Evolutionary conservation across 2,113 vertebrate species (phyloP), one percentile per base, ranked within the genome.

Genomic region (Pangasianodon gigas): DNA sequence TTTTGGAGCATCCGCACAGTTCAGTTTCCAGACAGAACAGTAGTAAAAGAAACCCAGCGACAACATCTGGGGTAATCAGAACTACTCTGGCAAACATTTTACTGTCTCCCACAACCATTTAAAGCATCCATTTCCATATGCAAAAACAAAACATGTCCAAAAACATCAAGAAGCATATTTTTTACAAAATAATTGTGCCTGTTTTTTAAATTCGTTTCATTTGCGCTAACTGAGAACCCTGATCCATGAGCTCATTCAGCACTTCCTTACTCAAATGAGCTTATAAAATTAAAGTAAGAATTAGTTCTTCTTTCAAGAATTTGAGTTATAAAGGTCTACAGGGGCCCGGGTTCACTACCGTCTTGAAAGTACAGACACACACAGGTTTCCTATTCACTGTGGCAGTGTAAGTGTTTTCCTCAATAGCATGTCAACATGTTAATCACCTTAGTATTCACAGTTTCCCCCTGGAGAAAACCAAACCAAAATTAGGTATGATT

Each of bases 41-140:
- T 80, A 88, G 77, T 82, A 52, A 80, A 77, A 77, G 13, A 92
- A 92, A 90, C 87, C 52, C 87, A 91, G 81, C 85, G 88, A 90
- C 88, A 90, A 91, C 92, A 93, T 93, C 89, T 93, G 92, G 91
- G 90, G 90, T 91, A 91, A 91, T 92, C 90, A 91, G 89, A 91
- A 90, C 88, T 91, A 89, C 90, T 92, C 85, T 88, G 89, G 87
- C 89, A 89, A 92, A 88, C 67, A 86, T 90, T 93, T 92, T 90
- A 89, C 85, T 87, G 90, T 90, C 85, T 58, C 90, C 91, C 91
- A 89, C 90, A 92, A 84, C 83, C 85, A 91, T 90, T 91, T 89
- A 89, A 89, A 90, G 82, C 87, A 90, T 91, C 32, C 86, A 90
- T 89, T 89, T 90, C 86, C 86, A 92, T 89, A 89, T 91, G 90